These are phyloP conservation scores for Himantopus leucocephalus DNA, from an alignment of 2,113 vertebrate genomes.

Conservation along the genomic window DNA sequence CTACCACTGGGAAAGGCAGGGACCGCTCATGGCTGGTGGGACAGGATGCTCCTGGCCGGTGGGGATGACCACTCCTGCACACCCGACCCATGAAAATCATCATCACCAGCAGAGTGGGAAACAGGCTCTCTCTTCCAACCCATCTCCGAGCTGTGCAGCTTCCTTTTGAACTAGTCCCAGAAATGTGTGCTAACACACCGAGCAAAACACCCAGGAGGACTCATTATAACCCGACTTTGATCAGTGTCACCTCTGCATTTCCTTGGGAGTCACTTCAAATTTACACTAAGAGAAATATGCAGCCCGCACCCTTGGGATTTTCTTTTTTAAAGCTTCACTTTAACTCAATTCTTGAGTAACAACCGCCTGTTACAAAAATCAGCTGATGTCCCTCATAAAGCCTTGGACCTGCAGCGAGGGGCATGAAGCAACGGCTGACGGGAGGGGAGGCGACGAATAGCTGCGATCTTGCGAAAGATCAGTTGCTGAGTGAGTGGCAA, in stretches of 20 bases:
- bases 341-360: background rate
- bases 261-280: background rate
- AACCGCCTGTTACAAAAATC: background rate
- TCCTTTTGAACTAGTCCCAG: background rate
- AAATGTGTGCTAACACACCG: background rate
- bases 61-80: background rate
- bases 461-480: conserved; percentile 18
- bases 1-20: background rate
- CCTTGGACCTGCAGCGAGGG: background rate
- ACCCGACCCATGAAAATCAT: rapidly evolving
- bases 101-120: background rate
- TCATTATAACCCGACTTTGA: background rate
- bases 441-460: background rate
- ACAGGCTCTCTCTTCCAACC: background rate
- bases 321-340: background rate
- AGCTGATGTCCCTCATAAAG: background rate
- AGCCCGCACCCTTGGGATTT: background rate
- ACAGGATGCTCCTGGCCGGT: background rate
- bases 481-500: background rate
- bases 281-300: background rate
- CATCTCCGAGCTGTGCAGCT: background rate
- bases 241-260: background rate
- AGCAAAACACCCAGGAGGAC: background rate
- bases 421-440: background rate
- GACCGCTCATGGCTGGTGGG: background rate